Percentiles rank a stretch among this genome's conserved stretches.
phyloP scores from a whole-genome alignment of 2,113 vertebrate genomes.

The Mugil cephalus region DNA sequence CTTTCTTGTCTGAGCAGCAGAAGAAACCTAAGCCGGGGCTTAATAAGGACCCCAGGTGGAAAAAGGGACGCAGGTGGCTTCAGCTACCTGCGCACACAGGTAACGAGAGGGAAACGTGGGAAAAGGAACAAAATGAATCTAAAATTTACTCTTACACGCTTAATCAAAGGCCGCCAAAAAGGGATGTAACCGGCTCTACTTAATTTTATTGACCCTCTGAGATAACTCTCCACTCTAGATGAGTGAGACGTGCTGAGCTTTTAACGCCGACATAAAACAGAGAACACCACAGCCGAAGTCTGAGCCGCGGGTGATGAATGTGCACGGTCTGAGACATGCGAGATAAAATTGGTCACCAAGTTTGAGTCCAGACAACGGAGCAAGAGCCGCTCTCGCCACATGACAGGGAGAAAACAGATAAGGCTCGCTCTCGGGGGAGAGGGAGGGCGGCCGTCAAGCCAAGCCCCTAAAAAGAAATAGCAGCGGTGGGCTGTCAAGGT shows the following conservation, averaged over 20 bases:
- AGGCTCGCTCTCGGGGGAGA: conserved; percentile 65
- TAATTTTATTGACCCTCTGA: background rate
- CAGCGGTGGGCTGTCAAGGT: conserved; percentile 79
- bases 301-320: conserved; percentile 54
- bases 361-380: conserved; percentile 62
- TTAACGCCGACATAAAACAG: conserved; percentile 21
- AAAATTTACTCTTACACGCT: conserved; percentile 11
- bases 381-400: conserved; percentile 50
- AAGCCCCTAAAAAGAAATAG: conserved; percentile 78
- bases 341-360: conserved; percentile 68
- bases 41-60: conserved; percentile 64
- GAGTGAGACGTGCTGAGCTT: conserved; percentile 5
- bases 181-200: background rate
- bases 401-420: conserved; percentile 79
- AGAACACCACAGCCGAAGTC: conserved; percentile 28
- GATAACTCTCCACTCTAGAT: background rate
- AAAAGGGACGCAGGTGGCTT: conserved; percentile 62
- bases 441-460: conserved; percentile 69
- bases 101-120: conserved; percentile 7
- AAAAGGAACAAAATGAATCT: conserved; percentile 25
- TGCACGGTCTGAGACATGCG: conserved; percentile 32
- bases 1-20: conserved; percentile 51
- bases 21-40: conserved; percentile 31
- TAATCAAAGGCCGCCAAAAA: conserved; percentile 4
- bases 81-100: conserved; percentile 17